Conservation (phyloP, 2,797 vertebrate species). For the Potorous gilbertii region DNA sequence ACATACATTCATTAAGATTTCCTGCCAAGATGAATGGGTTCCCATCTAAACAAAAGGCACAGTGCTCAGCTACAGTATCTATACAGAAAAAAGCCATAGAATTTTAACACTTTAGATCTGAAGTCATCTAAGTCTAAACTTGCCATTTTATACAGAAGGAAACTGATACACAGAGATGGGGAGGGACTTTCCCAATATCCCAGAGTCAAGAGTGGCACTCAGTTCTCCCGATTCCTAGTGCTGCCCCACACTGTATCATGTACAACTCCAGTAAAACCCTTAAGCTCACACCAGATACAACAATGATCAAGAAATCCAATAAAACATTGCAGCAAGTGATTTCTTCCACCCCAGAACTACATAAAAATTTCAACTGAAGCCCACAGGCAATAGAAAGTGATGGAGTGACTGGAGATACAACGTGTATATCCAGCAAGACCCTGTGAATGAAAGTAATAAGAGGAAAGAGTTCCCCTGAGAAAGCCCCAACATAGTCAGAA, state of each 20-base stretch:
- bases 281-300: neutral
- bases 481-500: neutral
- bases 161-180: neutral
- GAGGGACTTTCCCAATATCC: neutral
- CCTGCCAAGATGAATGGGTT: neutral
- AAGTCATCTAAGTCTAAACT: neutral
- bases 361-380: neutral
- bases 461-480: neutral
- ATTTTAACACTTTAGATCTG: neutral
- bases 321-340: neutral
- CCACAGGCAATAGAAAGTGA: neutral
- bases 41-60: too few relatives aligned
- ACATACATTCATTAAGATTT: neutral
- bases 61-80: neutral
- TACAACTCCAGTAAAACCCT: neutral
- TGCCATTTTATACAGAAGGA: neutral
- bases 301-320: neutral
- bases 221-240: neutral
- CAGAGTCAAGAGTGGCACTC: neutral
- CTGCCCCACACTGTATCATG: neutral
- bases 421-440: neutral
- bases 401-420: neutral
- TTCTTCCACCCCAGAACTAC: neutral
- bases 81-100: neutral
- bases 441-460: neutral